Base-by-base conservation (phyloP, 2,113 vertebrate species). In the Zosterops pallidus region DNA sequence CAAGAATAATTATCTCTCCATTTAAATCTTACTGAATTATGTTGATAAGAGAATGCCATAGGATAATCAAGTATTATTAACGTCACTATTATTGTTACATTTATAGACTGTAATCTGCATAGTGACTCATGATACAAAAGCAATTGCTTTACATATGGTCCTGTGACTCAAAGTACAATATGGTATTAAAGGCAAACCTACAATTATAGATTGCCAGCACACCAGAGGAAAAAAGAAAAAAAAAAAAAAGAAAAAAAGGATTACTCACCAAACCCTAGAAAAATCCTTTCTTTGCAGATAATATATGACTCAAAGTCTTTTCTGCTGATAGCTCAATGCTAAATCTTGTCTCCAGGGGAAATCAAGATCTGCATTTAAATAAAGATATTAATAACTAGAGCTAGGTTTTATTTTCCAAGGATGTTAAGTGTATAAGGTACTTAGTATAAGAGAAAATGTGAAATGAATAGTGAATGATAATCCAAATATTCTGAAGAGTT, bases 291-390 rank as follows among this genome's bases (percentile, higher is more conserved):
- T 91, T 93, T 95, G 63, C 8, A 4, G 56, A 82, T 95, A 95
- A 80, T 93, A 71, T 33, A 56, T 95, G 70, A 92, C 81, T 95
- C 70, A 94, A 96, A 94, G n/a, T 91, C 92, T 94, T 92, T 96
- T 93, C 49, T 83, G 25, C 67, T 83, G 59, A 79, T 55, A 92
- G 44, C 39, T 90, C 75, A 91, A 3, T 86, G 55, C 44, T 92
- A 83, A 71, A 89, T 83, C 80, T 88, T 94, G 39, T 96, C 89
- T 89, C 85, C 31, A 80, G 86, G 91, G 95, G 83, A 96, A 96
- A 74, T 94, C 47, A 94, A 95, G 84, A 94, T 96, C 83, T 97
- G 77, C 87, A 96, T 98, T 98, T 96, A 97, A 97, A 97, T 97
- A 92, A 95, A 96, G 84, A 93, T 96, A 96, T 96, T 96, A 97